A percentile compares a stretch with the other conserved stretches of the same genome.
Evolutionary conservation across 2,797 vertebrate genomes (phyloP).

Genomic region (Anabacerthia variegaticeps): DNA sequence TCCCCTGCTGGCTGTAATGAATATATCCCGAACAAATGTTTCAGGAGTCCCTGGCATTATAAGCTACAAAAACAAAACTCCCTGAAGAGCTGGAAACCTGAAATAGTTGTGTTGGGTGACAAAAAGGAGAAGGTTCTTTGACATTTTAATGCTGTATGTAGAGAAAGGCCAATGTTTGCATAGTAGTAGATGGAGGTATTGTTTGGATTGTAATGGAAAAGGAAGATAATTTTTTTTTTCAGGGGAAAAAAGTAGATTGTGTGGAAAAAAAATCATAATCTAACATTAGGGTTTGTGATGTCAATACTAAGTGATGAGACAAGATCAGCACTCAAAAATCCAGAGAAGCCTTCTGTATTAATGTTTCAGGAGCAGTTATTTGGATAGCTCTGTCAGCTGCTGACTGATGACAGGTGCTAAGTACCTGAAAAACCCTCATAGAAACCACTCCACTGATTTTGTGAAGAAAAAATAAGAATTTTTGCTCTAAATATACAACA

Average conservation of each 20-base stretch:
- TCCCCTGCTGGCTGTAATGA: neutral
- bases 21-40: constrained; percentile 11
- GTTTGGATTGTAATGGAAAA: neutral
- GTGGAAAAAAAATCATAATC: neutral
- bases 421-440: neutral
- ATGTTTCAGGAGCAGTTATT: neutral
- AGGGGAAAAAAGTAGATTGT: neutral
- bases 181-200: neutral
- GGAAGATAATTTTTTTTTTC: neutral
- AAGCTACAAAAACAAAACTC: neutral
- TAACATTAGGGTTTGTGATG: neutral
- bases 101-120: neutral
- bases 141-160: neutral
- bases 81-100: neutral
- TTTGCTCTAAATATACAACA: neutral
- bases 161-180: neutral
- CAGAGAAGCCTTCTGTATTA: neutral
- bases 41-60: neutral
- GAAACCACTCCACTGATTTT: neutral
- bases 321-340: neutral
- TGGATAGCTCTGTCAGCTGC: neutral
- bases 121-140: neutral
- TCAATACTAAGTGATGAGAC: neutral
- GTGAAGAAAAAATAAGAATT: neutral
- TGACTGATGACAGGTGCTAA: neutral